phyloP scores from a whole-genome alignment of 2,113 vertebrate species.

The Agapornis roseicollis region DNA sequence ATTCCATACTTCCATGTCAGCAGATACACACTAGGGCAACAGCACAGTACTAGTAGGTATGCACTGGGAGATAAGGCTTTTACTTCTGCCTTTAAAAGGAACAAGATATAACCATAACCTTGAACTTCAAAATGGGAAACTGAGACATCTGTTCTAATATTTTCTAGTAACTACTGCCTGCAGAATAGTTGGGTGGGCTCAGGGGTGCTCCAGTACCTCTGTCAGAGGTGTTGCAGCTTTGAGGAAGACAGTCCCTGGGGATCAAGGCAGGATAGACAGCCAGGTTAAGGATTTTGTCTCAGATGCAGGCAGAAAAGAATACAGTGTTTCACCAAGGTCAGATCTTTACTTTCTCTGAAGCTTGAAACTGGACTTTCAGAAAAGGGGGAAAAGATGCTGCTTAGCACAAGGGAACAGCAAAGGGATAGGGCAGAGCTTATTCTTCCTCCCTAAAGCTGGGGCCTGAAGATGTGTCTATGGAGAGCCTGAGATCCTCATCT shows the following conservation, averaged over 20 bases:
- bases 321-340: fast-evolving
- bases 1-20: not conserved
- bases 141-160: not conserved
- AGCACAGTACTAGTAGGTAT: not conserved
- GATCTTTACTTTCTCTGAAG: not conserved
- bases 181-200: not conserved
- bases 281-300: not conserved
- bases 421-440: not conserved
- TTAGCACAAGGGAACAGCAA: not conserved
- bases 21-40: not conserved
- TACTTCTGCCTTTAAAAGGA: not conserved
- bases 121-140: not conserved
- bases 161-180: not conserved
- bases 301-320: not conserved
- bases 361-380: not conserved
- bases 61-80: not conserved
- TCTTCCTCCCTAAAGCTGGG: not conserved
- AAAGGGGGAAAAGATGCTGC: not conserved
- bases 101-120: not conserved
- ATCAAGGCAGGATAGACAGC: not conserved
- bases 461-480: not conserved
- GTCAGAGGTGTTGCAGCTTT: not conserved
- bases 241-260: not conserved
- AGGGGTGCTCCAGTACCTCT: not conserved
- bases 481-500: not conserved